Evolutionary conservation across 2,888 invertebrate species (phyloP), one percentile per base, ranked within the genome.

Genomic region (Andrena dorsata): DNA sequence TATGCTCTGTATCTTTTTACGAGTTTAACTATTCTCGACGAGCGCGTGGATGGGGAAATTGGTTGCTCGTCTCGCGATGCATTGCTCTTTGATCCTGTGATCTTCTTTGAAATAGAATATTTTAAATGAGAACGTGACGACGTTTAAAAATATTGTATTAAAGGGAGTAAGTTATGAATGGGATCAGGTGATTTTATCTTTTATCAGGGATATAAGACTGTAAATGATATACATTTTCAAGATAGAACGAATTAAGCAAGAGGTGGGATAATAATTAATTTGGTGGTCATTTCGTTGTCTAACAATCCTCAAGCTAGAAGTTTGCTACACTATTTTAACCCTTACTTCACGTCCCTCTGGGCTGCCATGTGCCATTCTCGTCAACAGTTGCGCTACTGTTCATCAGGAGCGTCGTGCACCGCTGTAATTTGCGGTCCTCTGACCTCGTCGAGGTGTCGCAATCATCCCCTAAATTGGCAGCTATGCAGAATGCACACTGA

Each of bases 391-490:
- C 20, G 64, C 61, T 49, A 47, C 51, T 61, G 73, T 82, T 83
- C 76, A 80, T 83, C 76, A 73, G 70, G 28, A 76, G 68, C 76
- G 65, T 76, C 80, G 53, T 58, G 61, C 75, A 47, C 69, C 73
- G 41, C 65, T 61, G 65, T 76, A 83, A 80, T 83, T 80, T 80
- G 74, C 71, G 63, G 60, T 49, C 47, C 41, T 60, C 41, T 20
- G 72, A 66, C 66, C 47, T 66, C 53, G 72, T 30, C 66, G n/a
- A 66, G 56, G 63, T 63, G 74, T 68, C 65, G n/a, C 56, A 61
- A 10, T 68, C 66, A 10, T 66, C 56, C 53, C 51, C 58, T 60
- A 49, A 74, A 78, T 71, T 70, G 73, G 58, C 69, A 72, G 65
- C 47, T 28, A 16, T 53, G 61, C 66, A 66, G 72, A 68, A n/a